These are phyloP conservation scores for Lordiphosa mommai DNA, from an alignment of 1,140 invertebrate genomes.

Conservation along the genomic window DNA sequence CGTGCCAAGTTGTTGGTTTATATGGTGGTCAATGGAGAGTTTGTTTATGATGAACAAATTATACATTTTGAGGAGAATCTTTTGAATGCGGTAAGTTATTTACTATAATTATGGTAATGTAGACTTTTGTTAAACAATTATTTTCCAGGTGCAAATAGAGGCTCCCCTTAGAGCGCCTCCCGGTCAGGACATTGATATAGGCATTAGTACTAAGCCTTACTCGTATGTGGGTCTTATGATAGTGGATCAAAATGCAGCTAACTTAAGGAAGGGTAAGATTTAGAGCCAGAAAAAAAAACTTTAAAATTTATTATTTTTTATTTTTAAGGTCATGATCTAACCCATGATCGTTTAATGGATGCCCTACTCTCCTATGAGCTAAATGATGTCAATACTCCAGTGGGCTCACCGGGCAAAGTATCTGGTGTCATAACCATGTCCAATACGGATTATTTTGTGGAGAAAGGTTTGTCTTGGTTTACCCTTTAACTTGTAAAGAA, in stretches of 20 bases:
- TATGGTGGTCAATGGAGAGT: constrained; percentile 88
- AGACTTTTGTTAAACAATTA: background rate
- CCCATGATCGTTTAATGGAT: constrained; percentile 67
- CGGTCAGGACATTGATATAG: constrained; percentile 86
- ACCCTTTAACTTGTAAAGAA: background rate
- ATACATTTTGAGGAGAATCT: constrained; percentile 89
- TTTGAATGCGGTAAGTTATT: constrained; percentile 84
- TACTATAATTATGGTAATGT: constrained; percentile 45
- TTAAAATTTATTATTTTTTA: background rate
- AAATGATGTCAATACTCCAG: constrained; percentile 64
- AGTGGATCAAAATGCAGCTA: constrained; percentile 91
- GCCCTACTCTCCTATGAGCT: constrained; percentile 80
- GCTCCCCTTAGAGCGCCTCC: constrained; percentile 84
- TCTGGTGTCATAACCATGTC: constrained; percentile 76
- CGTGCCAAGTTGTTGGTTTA: constrained; percentile 89
- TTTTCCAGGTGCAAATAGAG: constrained; percentile 57
- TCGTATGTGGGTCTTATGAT: constrained; percentile 92
- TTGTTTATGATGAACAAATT: constrained; percentile 91
- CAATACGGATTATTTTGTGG: constrained; percentile 69
- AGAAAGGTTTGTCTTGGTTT: constrained; percentile 36
- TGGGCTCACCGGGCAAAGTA: constrained; percentile 70
- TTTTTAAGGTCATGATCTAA: constrained; percentile 56
- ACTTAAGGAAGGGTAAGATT: constrained; percentile 84
- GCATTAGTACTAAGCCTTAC: constrained; percentile 89
- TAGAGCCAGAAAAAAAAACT: background rate